Evolutionary conservation across 1,140 invertebrate species (phyloP), one percentile per base, ranked within the genome.

Genomic region (Cotesia chilonis): DNA sequence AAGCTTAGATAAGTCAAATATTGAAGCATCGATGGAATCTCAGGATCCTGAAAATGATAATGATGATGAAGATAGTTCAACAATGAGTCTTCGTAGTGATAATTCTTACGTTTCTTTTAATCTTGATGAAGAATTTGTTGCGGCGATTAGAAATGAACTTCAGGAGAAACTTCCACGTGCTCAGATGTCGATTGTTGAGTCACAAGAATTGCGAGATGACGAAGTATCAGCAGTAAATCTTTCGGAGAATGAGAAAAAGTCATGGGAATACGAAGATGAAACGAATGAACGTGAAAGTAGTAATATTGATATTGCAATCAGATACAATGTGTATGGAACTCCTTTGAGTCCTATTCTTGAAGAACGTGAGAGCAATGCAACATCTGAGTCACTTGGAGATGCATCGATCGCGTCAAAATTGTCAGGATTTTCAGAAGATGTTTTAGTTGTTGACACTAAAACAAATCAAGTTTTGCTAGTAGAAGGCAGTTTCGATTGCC

Each of bases 111-210:
- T 90, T 51, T 88, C 88, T 2, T 90, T 90, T 72, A 86, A 86
- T 35, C 86, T 92, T 67, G 91, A 93, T 78, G 92, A 92, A 75
- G 92, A 92, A 76, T 91, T 91, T 78, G 90, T 92, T 72, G 88
- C 90, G 14, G 92, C 92, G 1, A 88, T 93, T 70, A 83, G 92
- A 74, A 92, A 91, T 77, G 92, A 93, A 81, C 81, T 93, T 57
- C 87, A 89, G 76, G 88, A 92, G 63, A 94, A 93, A 83, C 83
- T 94, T 71, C 92, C 92, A 54, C 86, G 90, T 74, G 91, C 90
- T 5, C 91, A 92, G 79, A 90, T 91, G 82, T 74, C 82, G 4
- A 78, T 87, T 10, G 72, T 86, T 4, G 84, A 87, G 67, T 74
- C 81, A n/a, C 74, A 81, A 20, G 85, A 87, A 55, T 74, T 76